Base-by-base conservation (phyloP, 2,797 vertebrate genomes). In the Chloroceryle amazona region DNA sequence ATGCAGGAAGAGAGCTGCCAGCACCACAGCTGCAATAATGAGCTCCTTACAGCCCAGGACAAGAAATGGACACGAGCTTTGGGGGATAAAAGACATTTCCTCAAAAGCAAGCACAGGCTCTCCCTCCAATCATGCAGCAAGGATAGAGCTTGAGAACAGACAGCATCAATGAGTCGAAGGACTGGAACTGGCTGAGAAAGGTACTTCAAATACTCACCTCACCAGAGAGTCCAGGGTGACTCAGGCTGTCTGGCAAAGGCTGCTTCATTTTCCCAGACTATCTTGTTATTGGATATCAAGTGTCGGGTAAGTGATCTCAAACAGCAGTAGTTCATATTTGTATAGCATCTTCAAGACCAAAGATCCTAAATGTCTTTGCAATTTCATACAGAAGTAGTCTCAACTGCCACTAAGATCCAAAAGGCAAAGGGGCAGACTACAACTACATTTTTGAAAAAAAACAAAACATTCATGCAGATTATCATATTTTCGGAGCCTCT, bases 101-200 rank as follows among this genome's bases (percentile, higher is more conserved):
- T 95, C 88, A 91, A 86, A 93, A 94, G 93, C 44, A 78, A 81
- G 75, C 65, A 35, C 33, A 67, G 57, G 52, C 41, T 66, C 55
- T 93, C 51, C 47, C 55, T 89, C 79, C 4, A 1, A 67, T 52
- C 75, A 68, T 54, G 52, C 72, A 71, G 84, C 0, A 1, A 67
- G 65, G 33, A 23, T 74, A 37, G 41, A 90, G 58, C 73, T 79
- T 25, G 26, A 63, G 18, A 67, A 78, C 2, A 23, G 44, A 87
- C 74, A 55, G 68, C 86, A 91, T 86, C 91, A 83, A 41, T 31
- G 54, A 78, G 85, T 29, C 5, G 20, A 83, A 96, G 80, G 93
- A 81, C 41, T 79, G 74, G 86, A 88, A 71, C 6, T 49, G 68
- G 46, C 88, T 72, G 61, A 79, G 58, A 22, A 89, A 90, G 57